A percentile compares a stretch with the other conserved stretches of the same genome.
phyloP scores from a whole-genome alignment of 2,113 vertebrate species.

The Notothenia rossii region DNA sequence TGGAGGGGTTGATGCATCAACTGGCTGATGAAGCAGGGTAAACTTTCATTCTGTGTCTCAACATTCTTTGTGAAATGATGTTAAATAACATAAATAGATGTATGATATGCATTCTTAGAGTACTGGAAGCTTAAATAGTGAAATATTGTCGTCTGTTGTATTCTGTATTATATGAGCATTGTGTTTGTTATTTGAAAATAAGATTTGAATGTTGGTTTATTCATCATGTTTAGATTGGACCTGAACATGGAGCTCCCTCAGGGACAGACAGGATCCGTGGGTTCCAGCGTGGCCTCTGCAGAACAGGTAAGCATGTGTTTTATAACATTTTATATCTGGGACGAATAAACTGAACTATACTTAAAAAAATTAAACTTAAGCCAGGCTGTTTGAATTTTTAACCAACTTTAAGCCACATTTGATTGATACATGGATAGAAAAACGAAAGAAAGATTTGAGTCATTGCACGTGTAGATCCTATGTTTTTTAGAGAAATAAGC shows the following conservation, averaged over 20 bases:
- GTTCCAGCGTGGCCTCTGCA: constrained; percentile 91
- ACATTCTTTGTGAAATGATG: neutral
- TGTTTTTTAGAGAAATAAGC: too few species aligned
- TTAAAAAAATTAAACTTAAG: neutral
- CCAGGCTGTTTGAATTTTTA: neutral
- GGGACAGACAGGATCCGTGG: constrained; percentile 93
- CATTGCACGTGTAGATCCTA: too few species aligned
- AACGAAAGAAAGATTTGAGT: too few species aligned
- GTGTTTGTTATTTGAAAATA: neutral
- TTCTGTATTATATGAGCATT: neutral
- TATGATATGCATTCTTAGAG: too few species aligned
- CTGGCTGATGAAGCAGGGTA: constrained; percentile 97
- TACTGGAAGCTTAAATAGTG: neutral
- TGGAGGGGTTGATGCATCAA: constrained; percentile 92
- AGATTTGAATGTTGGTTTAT: constrained; percentile 13
- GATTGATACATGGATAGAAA: too few species aligned
- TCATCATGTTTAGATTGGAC: constrained; percentile 87
- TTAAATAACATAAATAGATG: neutral
- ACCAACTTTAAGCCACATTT: too few species aligned
- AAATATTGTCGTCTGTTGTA: neutral
- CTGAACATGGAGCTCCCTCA: constrained; percentile 98
- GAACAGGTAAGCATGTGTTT: constrained; percentile 86
- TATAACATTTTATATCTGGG: neutral
- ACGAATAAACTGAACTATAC: neutral
- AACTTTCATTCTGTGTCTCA: constrained; percentile 11